These are phyloP conservation scores for Bostrychus sinensis DNA, from an alignment of 2,113 vertebrate species.

Conservation along the genomic window DNA sequence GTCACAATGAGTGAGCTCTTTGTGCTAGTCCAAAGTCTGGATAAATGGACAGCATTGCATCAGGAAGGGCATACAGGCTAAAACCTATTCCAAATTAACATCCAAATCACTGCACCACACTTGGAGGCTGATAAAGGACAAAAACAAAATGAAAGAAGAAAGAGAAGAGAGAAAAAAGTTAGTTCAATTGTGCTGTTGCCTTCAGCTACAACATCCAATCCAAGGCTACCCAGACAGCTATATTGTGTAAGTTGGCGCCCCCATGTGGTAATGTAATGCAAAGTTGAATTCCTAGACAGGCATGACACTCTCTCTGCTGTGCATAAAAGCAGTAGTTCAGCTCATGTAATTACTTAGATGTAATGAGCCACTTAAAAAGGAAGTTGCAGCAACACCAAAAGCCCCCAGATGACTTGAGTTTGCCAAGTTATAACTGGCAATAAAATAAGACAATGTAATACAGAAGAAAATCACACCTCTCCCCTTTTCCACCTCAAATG, in stretches of 20 bases:
- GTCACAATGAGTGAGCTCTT: neutral
- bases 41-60: too few relatives aligned
- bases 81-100: neutral
- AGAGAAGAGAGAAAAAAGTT: too few relatives aligned
- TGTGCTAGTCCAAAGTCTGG: neutral
- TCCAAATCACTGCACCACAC: neutral
- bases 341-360: constrained; percentile 6
- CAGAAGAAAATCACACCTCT: constrained; percentile 41
- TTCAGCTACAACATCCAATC: neutral
- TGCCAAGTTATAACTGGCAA: neutral
- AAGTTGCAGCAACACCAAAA: constrained; percentile 7
- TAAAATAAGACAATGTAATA: constrained; percentile 14
- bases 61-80: neutral
- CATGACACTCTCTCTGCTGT: neutral
- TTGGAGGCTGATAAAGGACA: neutral
- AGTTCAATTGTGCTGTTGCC: neutral
- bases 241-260: constrained; percentile 78
- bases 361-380: neutral
- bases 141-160: too few relatives aligned
- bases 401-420: constrained; percentile 4
- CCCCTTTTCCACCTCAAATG: constrained; percentile 25
- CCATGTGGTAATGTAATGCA: constrained; percentile 80
- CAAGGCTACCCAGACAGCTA: neutral
- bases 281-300: constrained; percentile 38
- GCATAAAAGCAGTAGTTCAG: constrained; percentile 1